Evolutionary conservation across 1,140 invertebrate genomes (phyloP), one percentile per base, ranked within the genome.

Genomic region (Brachionus asplanchnoidis): DNA sequence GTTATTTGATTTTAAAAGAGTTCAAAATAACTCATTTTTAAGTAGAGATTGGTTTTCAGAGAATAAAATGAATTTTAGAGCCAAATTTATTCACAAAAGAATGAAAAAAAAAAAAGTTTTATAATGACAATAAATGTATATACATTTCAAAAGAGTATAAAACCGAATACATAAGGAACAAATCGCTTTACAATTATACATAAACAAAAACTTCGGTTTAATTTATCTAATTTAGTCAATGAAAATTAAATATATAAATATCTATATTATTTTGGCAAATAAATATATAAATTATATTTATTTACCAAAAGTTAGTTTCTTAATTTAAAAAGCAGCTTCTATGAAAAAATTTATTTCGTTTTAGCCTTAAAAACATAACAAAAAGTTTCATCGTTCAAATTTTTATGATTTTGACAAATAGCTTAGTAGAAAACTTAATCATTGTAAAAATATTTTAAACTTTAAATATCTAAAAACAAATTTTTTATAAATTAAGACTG

Each of bases 171-270:
- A 60, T 60, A 68, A 68, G 26, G 66, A 68, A 14, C 32, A 68
- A 14, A 32, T 68, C 66, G 66, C 66, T 68, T 68, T 68, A 68
- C 66, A 68, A 32, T 68, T 68, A 2, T 68, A 68, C 66, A 68
- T 14, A 14, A 68, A 68, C 26, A 68, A 32, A 60, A 60, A 60
- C 20, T 60, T 60, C 53, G 53, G 53, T 60, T 60, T 9, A 60
- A 23, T 60, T 60, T 60, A 60, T 60, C 53, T 60, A 60, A 20
- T 60, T 60, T 23, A 60, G 20, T 20, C 8, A 60, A 20, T 17
- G 17, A 60, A 60, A 60, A 20, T 9, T 60, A 60, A 60, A 60
- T 9, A 20, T 60, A 23, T 36, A 36, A 36, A 36, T 36, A 36
- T 36, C 32, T 36, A 36, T 36, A 7, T 36, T 36, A 36, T 36